These are phyloP conservation scores for Drosophila mercatorum DNA, from an alignment of 2,888 invertebrate species.

Conservation along the genomic window DNA sequence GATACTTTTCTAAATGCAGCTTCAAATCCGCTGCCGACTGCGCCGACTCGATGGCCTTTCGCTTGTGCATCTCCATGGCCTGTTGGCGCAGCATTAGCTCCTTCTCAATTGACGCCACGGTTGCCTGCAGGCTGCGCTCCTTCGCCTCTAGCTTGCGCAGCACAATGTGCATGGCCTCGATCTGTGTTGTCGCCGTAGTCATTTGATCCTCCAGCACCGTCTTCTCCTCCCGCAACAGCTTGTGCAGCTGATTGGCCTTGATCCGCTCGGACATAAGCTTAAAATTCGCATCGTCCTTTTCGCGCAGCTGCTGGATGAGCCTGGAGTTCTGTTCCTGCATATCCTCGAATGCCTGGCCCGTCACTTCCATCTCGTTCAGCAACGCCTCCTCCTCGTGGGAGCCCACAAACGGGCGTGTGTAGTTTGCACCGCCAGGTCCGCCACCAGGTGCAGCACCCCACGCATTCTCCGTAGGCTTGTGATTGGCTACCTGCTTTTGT, in stretches of 20 bases:
- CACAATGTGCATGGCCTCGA: slow-evolving; percentile 97
- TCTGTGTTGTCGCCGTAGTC: slow-evolving; percentile 92
- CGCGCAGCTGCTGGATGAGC: slow-evolving; percentile 96
- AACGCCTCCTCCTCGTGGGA: slow-evolving; percentile 97
- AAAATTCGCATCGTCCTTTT: slow-evolving; percentile 99
- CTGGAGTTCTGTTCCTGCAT: slow-evolving; percentile 99
- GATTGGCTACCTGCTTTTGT: slow-evolving; percentile 94
- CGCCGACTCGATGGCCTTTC: slow-evolving; percentile 98
- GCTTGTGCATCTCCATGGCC: slow-evolving; percentile 98
- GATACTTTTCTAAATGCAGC: slow-evolving; percentile 98
- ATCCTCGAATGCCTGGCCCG: slow-evolving; percentile 99
- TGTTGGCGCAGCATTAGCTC: slow-evolving; percentile 96
- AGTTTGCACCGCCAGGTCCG: slow-evolving; percentile 82
- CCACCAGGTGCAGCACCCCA: slow-evolving; percentile 70
- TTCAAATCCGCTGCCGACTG: slow-evolving; percentile 99
- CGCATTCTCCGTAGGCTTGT: slow-evolving; percentile 87
- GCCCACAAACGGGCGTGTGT: slow-evolving; percentile 89
- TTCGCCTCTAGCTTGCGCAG: slow-evolving; percentile 98
- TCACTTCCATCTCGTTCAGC: slow-evolving; percentile 99
- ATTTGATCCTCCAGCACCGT: slow-evolving; percentile 96
- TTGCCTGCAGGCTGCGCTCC: slow-evolving; percentile 95
- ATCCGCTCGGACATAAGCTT: slow-evolving; percentile 99
- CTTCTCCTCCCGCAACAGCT: slow-evolving; percentile 96
- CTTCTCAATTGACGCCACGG: slow-evolving; percentile 96
- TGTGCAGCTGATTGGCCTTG: slow-evolving; percentile 97